Evolutionary conservation across 2,113 vertebrate species (phyloP).

Genomic region (Elaphurus davidianus): DNA sequence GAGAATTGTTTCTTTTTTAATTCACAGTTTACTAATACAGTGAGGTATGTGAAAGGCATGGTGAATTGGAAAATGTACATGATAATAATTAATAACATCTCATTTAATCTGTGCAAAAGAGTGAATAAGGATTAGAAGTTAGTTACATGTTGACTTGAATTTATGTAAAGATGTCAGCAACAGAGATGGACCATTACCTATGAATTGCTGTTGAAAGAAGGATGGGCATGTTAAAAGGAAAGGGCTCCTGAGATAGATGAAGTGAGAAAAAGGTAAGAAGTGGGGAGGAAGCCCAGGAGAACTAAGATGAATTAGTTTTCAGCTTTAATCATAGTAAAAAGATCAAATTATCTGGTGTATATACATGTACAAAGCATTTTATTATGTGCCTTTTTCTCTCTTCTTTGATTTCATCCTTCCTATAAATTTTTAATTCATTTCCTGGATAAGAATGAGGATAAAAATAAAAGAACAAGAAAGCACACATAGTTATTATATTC

Average conservation of each 20-base stretch:
- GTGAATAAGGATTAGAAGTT: background rate
- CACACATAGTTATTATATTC: background rate
- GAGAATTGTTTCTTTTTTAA: background rate
- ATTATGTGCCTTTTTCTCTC: background rate
- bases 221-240: background rate
- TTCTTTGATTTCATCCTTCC: constrained; percentile 43
- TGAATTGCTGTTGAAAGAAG: background rate
- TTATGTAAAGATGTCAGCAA: background rate
- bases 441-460: background rate
- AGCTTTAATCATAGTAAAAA: background rate
- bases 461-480: constrained; percentile 11
- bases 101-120: background rate
- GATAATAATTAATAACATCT: background rate
- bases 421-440: constrained; percentile 54
- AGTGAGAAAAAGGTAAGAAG: background rate
- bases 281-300: background rate
- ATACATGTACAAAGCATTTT: background rate
- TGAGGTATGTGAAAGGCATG: background rate
- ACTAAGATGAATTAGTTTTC: background rate
- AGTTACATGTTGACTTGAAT: background rate
- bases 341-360: background rate
- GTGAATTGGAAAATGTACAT: background rate
- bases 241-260: background rate
- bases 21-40: background rate
- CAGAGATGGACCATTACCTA: background rate